Percentiles rank a stretch among this genome's conserved stretches.
Conservation (phyloP, 2,113 vertebrate species). For the human region DNA sequence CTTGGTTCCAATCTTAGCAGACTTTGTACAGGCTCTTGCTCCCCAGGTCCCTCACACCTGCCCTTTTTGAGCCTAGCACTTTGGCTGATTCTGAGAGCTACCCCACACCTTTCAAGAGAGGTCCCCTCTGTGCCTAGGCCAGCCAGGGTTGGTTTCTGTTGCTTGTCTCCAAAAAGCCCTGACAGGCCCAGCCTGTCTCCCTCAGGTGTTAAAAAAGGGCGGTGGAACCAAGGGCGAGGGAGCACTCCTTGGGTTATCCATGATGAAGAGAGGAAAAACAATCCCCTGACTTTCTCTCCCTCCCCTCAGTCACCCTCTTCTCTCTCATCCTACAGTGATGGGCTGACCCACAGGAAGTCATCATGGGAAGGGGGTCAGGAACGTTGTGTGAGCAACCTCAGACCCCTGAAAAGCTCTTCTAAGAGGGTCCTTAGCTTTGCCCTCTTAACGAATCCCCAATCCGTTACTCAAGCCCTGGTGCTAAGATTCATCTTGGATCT, state of each 20-base stretch:
- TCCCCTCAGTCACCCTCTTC: not conserved
- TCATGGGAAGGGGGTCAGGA: not conserved
- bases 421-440: not conserved
- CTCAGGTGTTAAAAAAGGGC: not conserved
- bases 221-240: not conserved
- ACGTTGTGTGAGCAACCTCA: not conserved
- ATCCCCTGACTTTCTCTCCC: not conserved
- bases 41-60: not conserved
- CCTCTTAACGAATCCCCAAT: too few relatives aligned
- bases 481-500: too few relatives aligned
- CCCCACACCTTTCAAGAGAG: not conserved
- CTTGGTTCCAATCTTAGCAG: not conserved
- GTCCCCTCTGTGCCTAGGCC: too few relatives aligned
- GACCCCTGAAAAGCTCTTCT: not conserved
- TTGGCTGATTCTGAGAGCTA: not conserved
- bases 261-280: not conserved
- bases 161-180: not conserved
- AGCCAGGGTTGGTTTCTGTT: not conserved
- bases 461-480: not conserved
- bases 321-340: not conserved
- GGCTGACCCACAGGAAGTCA: not conserved
- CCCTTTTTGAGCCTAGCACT: not conserved
- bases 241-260: too few relatives aligned
- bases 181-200: not conserved
- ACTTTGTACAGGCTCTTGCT: not conserved